Evolutionary conservation across 1,140 invertebrate genomes (phyloP).

Genomic region (Drosophila leontia): DNA sequence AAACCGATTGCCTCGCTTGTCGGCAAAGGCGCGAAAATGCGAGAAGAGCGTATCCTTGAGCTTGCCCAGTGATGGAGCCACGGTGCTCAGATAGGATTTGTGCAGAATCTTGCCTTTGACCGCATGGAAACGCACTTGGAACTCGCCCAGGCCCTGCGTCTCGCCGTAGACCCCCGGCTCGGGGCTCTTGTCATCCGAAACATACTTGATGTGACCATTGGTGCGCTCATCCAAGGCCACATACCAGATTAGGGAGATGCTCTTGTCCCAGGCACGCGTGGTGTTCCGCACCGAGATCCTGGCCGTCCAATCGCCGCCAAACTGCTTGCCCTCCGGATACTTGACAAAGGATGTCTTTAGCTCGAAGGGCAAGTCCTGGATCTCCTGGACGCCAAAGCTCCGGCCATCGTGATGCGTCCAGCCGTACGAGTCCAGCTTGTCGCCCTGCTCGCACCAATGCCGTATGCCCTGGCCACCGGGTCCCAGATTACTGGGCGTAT

Average conservation of each 20-base stretch:
- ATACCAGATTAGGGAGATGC: slow-evolving; percentile 92
- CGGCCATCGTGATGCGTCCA: slow-evolving; percentile 97
- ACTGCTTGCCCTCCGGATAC: slow-evolving; percentile 89
- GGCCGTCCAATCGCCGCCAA: slow-evolving; percentile 97
- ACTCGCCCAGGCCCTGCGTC: slow-evolving; percentile 92
- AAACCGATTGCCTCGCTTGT: slow-evolving; percentile 86
- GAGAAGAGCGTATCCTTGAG: slow-evolving; percentile 92
- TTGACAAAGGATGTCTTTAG: slow-evolving; percentile 96
- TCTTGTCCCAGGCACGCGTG: slow-evolving; percentile 69
- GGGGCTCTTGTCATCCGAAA: slow-evolving; percentile 86
- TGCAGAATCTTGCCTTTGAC: slow-evolving; percentile 88
- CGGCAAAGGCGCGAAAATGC: slow-evolving; percentile 87
- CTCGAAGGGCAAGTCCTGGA: slow-evolving; percentile 91
- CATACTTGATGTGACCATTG: slow-evolving; percentile 87
- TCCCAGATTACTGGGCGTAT: slow-evolving; percentile 89
- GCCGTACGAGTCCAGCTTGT: slow-evolving; percentile 91
- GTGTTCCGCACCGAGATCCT: slow-evolving; percentile 89
- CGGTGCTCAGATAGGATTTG: slow-evolving; percentile 90
- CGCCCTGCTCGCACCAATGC: slow-evolving; percentile 97
- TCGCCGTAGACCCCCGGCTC: slow-evolving; percentile 91
- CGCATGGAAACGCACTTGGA: slow-evolving; percentile 86
- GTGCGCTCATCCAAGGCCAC: slow-evolving; percentile 90
- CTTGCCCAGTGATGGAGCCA: slow-evolving; percentile 89
- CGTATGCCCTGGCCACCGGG: slow-evolving; percentile 90
- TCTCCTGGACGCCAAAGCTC: slow-evolving; percentile 96